These are phyloP conservation scores for Chymomyza amoena DNA, from an alignment of 2,888 invertebrate species.

Conservation along the genomic window DNA sequence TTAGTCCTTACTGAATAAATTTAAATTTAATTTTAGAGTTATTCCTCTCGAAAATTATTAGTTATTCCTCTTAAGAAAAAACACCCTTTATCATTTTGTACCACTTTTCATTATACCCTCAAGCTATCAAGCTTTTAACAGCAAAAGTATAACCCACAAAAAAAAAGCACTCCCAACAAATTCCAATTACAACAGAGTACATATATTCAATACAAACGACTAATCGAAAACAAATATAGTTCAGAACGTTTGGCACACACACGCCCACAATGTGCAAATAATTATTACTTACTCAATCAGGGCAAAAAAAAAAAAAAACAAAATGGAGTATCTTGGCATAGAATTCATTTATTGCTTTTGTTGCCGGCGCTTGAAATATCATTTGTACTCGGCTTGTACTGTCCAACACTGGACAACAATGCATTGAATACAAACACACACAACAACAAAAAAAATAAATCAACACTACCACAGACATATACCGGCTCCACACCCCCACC, in stretches of 20 bases:
- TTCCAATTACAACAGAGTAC: background rate
- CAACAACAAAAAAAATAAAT: background rate
- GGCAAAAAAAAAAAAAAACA: background rate
- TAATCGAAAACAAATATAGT: conserved; percentile 1
- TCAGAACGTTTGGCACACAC: background rate
- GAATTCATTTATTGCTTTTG: background rate
- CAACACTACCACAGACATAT: too few species aligned
- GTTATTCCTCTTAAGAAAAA: too few species aligned
- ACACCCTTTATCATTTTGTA: too few species aligned
- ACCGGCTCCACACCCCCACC: too few species aligned
- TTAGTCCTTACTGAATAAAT: too few species aligned
- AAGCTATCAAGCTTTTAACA: too few species aligned
- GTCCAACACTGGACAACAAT: conserved; percentile 36
- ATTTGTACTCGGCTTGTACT: conserved; percentile 46
- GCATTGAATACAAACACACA: conserved; percentile 10
- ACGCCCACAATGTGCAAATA: background rate
- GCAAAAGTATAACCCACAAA: too few species aligned
- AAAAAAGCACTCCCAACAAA: background rate
- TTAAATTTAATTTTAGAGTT: too few species aligned
- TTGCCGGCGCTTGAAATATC: conserved; percentile 32
- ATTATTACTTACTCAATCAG: conserved; percentile 5
- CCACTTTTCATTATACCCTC: too few species aligned
- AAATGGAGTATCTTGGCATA: background rate
- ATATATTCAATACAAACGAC: conserved; percentile 3
- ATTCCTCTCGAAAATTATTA: too few species aligned